Base-by-base conservation (phyloP, 2,797 vertebrate genomes). In the Acrossocheilus fasciatus region DNA sequence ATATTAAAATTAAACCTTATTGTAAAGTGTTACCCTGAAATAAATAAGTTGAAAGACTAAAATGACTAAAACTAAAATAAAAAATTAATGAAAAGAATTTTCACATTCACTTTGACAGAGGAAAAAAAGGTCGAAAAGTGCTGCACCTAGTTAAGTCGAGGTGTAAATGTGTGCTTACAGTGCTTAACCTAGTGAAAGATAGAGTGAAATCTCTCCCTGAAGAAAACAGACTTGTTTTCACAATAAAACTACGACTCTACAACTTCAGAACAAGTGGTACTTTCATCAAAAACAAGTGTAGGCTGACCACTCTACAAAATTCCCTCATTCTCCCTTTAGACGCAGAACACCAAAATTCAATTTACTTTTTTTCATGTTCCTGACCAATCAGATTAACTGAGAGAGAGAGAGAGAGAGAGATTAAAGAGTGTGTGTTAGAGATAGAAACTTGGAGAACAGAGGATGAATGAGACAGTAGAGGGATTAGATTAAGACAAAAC, bases 401-500 rank as follows among this genome's bases (percentile, higher is more conserved):
- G 59, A 52, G 69, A 79, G 54, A 75, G 5, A 66, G 47, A 64
- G 11, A 70, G 30, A 66, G 54, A 68, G 70, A 30, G 74, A 74
- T 12, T 30, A 41, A 70, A 73, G 30, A 43, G 9, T 50, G 39
- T 69, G 45, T 86, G 62, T 41, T 17, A 50, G 5, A 66, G 41
- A 75, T 8, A 72, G 34, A 68, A 50, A 74, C 39, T 81, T 23
- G 59, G 15, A 86, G 39, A 30, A 87, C 39, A 79, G 47, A 74
- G 66, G 81, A 81, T 82, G 72, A 72, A 34, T 66, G 23, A 88
- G 75, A 84, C 45, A 50, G 75, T 20, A 82, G 74, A 34, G 47
- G 78, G 84, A 87, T 86, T 87, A 87, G 81, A 83, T 83, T 68
- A 86, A 86, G 62, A 90, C 81, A 84, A 81, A 88, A 66, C 83